Evolutionary conservation across 1,140 invertebrate genomes (phyloP), one percentile per base, ranked within the genome.

Genomic region (Neuroterus valhalla): DNA sequence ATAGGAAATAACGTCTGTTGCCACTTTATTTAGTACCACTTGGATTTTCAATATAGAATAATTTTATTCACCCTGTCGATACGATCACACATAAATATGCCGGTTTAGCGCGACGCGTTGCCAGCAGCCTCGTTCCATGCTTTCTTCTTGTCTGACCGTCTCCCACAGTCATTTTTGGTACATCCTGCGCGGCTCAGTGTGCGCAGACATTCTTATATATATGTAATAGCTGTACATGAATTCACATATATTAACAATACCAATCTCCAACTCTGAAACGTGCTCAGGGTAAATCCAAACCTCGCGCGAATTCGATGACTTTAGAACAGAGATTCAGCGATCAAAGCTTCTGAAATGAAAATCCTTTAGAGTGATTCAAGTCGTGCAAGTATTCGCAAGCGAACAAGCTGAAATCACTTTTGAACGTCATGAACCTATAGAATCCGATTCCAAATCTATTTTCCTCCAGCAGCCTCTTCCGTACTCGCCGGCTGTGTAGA

Each of bases 291-390:
- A n/a, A 55, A 55, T 55, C 50, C 19, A 21, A 19, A 55, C 23
- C 19, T 55, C 50, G 50, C 50, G 50, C 23, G 50, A 55, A 55
- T 55, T 55, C 50, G 50, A 23, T 21, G 50, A 55, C 50, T 17
- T 23, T 55, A 55, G 50, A 21, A 55, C 50, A 55, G 50, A 55
- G 50, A 55, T 55, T 55, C 50, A 55, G 23, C 21, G 21, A 21
- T 55, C 19, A 55, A 55, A 55, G 50, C 50, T 55, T 55, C 50
- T 55, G 50, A 55, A 21, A 55, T 55, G 19, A 19, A 55, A 55
- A 55, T 55, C 50, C 50, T 55, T 55, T 55, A 55, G 23, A 55
- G 50, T 55, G 50, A 55, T 55, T 55, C 50, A 55, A 55, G 50
- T 55, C 50, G 50, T 21, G n/a, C n/a, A n/a, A n/a, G n/a, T n/a